Evolutionary conservation across 2,888 invertebrate species (phyloP).

Genomic region (Chloroclysta siterata): DNA sequence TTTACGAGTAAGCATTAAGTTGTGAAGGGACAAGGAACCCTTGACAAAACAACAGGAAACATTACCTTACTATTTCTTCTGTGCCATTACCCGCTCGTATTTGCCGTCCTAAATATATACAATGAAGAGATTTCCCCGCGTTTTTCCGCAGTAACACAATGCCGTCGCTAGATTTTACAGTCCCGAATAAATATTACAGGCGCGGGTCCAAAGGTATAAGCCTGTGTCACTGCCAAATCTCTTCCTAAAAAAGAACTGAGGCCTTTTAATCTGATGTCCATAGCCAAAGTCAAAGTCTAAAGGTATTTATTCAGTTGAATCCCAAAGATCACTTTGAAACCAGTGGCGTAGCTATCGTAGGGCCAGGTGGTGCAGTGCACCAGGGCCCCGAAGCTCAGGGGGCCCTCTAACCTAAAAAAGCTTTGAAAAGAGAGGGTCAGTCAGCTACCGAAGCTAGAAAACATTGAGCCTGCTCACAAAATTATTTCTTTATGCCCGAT

Average conservation of each 20-base stretch:
- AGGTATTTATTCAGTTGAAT: too few relatives aligned
- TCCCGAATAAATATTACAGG: slow-evolving; percentile 52
- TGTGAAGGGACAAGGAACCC: slow-evolving; percentile 4
- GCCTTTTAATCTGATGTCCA: background rate
- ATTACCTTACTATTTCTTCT: slow-evolving; percentile 2
- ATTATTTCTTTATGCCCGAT: too few relatives aligned
- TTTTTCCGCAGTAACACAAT: slow-evolving; percentile 52
- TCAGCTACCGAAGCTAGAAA: too few relatives aligned
- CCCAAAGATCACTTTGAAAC: too few relatives aligned
- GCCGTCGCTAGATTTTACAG: slow-evolving; percentile 51
- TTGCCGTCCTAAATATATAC: slow-evolving; percentile 52
- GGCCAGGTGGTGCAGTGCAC: too few relatives aligned
- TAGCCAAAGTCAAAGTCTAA: too few relatives aligned
- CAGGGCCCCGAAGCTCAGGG: too few relatives aligned
- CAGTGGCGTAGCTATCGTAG: too few relatives aligned
- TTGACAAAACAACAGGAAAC: slow-evolving; percentile 16
- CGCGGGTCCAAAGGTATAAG: slow-evolving; percentile 25
- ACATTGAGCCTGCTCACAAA: too few relatives aligned
- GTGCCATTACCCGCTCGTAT: background rate
- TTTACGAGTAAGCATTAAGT: background rate
- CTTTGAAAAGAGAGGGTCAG: too few relatives aligned
- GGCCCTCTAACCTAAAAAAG: too few relatives aligned
- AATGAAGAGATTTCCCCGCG: slow-evolving; percentile 47
- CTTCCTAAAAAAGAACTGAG: background rate
- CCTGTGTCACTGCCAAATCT: slow-evolving; percentile 14